Conservation (phyloP, 2,797 vertebrate genomes). For the Mallotus villosus region DNA sequence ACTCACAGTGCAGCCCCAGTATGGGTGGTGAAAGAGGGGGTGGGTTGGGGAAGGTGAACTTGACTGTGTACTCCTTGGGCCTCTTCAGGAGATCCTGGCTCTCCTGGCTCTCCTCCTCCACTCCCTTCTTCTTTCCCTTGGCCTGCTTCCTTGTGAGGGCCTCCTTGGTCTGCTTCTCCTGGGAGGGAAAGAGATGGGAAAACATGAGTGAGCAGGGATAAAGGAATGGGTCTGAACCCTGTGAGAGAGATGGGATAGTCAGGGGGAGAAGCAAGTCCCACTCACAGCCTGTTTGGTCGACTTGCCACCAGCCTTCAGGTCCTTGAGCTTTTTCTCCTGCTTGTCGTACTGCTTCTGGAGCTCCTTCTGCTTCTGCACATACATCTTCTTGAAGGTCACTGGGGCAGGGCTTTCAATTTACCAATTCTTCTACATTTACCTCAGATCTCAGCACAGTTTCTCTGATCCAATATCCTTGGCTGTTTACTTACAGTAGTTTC, state of each 20-base stretch:
- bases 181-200: constrained; percentile 6
- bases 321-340: constrained; percentile 91
- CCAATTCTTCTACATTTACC: not conserved
- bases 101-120: constrained; percentile 84
- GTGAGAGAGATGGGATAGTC: too few relatives aligned
- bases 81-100: constrained; percentile 83
- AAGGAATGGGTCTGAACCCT: too few relatives aligned
- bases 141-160: constrained; percentile 88
- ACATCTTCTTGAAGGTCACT: constrained; percentile 98
- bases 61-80: constrained; percentile 89
- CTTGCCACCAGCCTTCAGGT: constrained; percentile 91
- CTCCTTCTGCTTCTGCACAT: constrained; percentile 93
- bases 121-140: constrained; percentile 84
- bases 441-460: not conserved
- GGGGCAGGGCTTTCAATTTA: not conserved
- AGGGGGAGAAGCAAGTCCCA: constrained; percentile 10
- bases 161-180: constrained; percentile 93
- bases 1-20: constrained; percentile 86
- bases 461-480: not conserved
- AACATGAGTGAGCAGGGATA: not conserved
- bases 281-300: constrained; percentile 93
- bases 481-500: constrained; percentile 84
- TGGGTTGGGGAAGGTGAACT: constrained; percentile 92
- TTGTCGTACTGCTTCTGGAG: constrained; percentile 92
- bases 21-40: constrained; percentile 89